phyloP scores from a whole-genome alignment of 2,888 invertebrate species.

The Anaspis maculata region DNA sequence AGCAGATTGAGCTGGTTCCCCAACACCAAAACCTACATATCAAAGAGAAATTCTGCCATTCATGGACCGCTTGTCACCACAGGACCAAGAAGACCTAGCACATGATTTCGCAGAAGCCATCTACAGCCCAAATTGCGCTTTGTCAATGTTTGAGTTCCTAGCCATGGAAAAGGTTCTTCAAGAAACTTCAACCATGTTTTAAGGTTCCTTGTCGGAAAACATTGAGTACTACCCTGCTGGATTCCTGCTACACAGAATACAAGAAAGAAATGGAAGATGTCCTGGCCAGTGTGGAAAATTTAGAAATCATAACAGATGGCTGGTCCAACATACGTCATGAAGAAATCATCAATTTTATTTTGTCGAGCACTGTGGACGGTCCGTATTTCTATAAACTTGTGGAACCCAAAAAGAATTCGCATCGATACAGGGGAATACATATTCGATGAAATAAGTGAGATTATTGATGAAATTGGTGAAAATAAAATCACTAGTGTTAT shows the following conservation, averaged over 20 bases:
- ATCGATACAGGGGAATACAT: background rate
- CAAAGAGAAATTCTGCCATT: background rate
- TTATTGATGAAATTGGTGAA: background rate
- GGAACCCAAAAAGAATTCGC: background rate
- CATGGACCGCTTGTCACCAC: background rate
- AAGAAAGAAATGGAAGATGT: background rate
- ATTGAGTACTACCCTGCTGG: background rate
- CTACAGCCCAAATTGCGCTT: background rate
- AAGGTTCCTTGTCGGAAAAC: background rate
- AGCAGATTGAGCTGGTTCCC: too few species aligned
- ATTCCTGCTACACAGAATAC: background rate
- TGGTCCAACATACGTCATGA: background rate
- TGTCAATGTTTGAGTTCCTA: background rate
- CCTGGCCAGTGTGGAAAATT: background rate
- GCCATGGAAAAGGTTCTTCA: background rate
- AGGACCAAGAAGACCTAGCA: background rate
- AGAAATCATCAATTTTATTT: background rate
- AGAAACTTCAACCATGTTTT: background rate
- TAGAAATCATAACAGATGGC: background rate
- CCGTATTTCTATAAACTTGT: background rate
- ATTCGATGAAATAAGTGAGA: background rate
- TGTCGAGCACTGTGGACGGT: background rate
- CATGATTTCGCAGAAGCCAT: background rate
- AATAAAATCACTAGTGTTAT: background rate
- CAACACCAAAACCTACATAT: background rate